A percentile compares a stretch with the other conserved stretches of the same genome.
Conservation (phyloP, 2,797 vertebrate genomes). For the Ctenosaura bakeri region DNA sequence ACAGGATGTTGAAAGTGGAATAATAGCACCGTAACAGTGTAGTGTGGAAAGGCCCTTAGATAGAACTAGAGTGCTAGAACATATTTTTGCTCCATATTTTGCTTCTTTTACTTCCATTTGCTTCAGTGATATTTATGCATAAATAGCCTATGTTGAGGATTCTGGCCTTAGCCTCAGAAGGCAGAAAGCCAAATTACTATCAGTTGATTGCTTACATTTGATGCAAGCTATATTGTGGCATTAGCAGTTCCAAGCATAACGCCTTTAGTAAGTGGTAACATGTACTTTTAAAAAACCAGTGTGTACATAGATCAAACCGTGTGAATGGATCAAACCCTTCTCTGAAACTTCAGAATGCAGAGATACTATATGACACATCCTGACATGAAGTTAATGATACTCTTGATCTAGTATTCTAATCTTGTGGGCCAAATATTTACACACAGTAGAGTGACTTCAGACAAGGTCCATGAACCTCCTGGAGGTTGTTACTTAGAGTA, state of each 20-base stretch:
- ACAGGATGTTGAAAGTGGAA: not conserved
- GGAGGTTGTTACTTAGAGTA: not conserved
- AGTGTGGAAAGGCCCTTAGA: too few species aligned
- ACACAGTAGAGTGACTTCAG: not conserved
- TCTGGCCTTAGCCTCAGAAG: not conserved
- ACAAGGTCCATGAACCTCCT: fast-evolving
- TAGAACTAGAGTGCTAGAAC: not conserved
- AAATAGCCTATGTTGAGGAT: not conserved
- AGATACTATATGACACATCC: not conserved
- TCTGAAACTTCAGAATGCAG: not conserved
- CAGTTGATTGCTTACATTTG: not conserved
- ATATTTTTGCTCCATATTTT: not conserved
- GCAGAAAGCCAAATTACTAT: not conserved
- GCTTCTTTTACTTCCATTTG: not conserved
- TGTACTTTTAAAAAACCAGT: not conserved
- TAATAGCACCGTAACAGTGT: too few species aligned
- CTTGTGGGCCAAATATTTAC: not conserved
- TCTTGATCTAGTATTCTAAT: not conserved
- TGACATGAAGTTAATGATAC: not conserved
- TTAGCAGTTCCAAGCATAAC: not conserved
- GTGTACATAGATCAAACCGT: not conserved
- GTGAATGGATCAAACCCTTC: not conserved
- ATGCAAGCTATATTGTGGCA: not conserved
- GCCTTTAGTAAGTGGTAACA: not conserved
- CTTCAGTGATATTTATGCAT: not conserved